Percentiles rank a stretch among this genome's conserved stretches.
Conservation (phyloP, 2,888 invertebrate genomes). For the Lapara coniferarum region DNA sequence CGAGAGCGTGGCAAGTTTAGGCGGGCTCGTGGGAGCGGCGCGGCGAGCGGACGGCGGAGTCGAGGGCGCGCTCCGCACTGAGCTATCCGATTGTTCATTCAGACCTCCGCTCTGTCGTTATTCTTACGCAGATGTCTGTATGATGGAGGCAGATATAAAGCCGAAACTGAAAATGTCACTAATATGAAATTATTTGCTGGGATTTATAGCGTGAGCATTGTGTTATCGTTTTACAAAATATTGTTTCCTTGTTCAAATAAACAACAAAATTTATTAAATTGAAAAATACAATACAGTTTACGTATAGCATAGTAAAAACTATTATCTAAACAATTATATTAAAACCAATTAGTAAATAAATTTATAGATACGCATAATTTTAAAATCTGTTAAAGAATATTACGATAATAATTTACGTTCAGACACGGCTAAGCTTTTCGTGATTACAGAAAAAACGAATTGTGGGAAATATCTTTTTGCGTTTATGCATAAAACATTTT, state of each 20-base stretch:
- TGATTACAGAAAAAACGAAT: slow-evolving; percentile 4
- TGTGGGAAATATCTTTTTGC: neutral
- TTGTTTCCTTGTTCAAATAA: neutral
- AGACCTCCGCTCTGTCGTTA: slow-evolving; percentile 70
- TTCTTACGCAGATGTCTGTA: slow-evolving; percentile 79
- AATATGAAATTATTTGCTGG: neutral
- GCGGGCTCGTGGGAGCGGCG: slow-evolving; percentile 50
- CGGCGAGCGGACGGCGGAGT: slow-evolving; percentile 58
- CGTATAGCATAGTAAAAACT: too few relatives aligned
- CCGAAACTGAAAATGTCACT: slow-evolving; percentile 36
- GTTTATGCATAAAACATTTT: slow-evolving; percentile 15
- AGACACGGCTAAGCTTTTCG: neutral
- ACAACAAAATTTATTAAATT: neutral
- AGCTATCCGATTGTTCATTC: slow-evolving; percentile 73
- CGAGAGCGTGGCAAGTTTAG: slow-evolving; percentile 61
- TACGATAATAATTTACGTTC: slow-evolving; percentile 7
- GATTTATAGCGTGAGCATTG: slow-evolving; percentile 3
- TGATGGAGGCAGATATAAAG: slow-evolving; percentile 64
- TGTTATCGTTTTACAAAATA: neutral
- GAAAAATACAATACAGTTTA: too few relatives aligned
- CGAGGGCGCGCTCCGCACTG: slow-evolving; percentile 75
- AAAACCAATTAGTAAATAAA: too few relatives aligned
- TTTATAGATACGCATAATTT: neutral
- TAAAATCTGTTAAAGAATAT: neutral
- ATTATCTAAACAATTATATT: too few relatives aligned